Base-by-base conservation (phyloP, 2,888 invertebrate species). In the Drosophila anceps region DNA sequence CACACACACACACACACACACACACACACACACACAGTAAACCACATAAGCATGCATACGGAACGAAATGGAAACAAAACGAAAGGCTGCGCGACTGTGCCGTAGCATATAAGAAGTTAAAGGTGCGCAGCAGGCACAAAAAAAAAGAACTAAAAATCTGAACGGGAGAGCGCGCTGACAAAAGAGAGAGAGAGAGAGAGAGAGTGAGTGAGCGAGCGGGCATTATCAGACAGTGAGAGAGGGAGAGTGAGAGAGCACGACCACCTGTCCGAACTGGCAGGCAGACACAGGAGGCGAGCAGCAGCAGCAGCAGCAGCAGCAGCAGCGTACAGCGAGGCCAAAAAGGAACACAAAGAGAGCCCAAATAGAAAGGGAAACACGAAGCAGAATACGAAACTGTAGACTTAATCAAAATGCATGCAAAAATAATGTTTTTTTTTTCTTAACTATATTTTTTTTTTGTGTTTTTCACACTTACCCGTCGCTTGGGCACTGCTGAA, bases 181-280 rank as follows among this genome's bases (percentile, higher is more conserved):
- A 53, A 37, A 37, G 58, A 64, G 53, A 20, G 53, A 29, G 46
- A 33, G 51, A 64, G 67, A n/a, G 33, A 53, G 41, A 24, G 33
- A 62, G 41, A 10, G 62, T 13, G 24, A 3, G 44, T 2, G 24
- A 13, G 43, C 12, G 48, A 43, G 66, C 66, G 63, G 24, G 31
- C n/a, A 15, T 15, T 53, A 24, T 18, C 48, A 48, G 53, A 20
- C 48, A 29, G 46, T 27, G 51, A 64, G 67, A n/a, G 33, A 53
- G 41, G 20, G 33, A 62, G 41, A 10, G 62, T 13, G 24, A 3
- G 29, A 48, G 48, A 73, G 51, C 48, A 31, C 86, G 87, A 84
- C 84, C 84, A 85, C 84, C 84, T 85, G 84, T 85, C 89, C 77
- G 69, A 76, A 59, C 59, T 77, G 50, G 29, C 66, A 65, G 65